These are phyloP conservation scores for Antigone vipio DNA, from an alignment of 2,113 vertebrate species.

Conservation along the genomic window DNA sequence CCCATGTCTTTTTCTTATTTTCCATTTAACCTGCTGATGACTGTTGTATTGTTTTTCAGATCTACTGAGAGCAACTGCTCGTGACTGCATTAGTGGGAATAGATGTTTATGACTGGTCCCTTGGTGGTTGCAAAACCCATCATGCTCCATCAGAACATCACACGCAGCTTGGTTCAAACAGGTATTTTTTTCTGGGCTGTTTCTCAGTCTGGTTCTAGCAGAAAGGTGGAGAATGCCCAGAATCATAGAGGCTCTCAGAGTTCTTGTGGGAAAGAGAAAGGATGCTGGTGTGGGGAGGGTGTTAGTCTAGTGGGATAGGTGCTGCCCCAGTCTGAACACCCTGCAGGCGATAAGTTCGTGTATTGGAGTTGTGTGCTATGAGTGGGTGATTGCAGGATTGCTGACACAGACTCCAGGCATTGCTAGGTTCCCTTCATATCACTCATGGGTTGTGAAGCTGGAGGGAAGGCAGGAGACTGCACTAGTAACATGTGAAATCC, in stretches of 20 bases:
- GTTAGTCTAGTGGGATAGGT: neutral
- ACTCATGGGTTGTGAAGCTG: neutral
- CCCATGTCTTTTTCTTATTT: slow-evolving; percentile 14
- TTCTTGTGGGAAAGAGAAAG: neutral
- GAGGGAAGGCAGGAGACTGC: neutral
- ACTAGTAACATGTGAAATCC: neutral
- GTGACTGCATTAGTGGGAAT: neutral
- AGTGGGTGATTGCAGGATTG: neutral
- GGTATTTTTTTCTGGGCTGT: neutral
- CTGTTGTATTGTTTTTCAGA: neutral
- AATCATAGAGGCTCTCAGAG: neutral
- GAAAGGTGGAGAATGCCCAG: neutral
- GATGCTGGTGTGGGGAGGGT: neutral
- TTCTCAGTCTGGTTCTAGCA: neutral
- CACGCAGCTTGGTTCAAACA: neutral
- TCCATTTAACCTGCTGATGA: slow-evolving; percentile 23
- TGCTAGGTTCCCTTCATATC: neutral
- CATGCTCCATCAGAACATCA: neutral
- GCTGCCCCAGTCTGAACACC: neutral
- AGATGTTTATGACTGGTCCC: neutral
- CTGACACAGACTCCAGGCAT: neutral
- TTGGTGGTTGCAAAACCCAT: neutral
- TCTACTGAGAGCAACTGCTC: neutral
- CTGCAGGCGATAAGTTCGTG: fast-evolving
- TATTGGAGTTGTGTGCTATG: neutral